Base-by-base conservation (phyloP, 2,113 vertebrate species). In the Calyptomena viridis region DNA sequence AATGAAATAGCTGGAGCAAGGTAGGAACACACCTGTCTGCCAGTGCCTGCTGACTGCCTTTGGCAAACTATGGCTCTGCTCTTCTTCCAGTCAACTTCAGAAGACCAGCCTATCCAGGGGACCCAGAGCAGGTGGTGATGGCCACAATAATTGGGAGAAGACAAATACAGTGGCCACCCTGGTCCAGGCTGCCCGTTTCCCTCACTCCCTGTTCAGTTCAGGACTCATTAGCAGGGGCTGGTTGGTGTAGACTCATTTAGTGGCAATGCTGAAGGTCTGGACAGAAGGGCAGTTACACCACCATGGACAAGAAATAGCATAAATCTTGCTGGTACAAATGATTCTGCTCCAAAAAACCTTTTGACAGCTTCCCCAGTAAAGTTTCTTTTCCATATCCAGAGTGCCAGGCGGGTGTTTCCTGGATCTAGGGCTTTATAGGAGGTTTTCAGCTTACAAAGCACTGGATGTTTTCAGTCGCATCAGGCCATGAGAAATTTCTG, bases 401-500 rank as follows among this genome's bases (percentile, higher is more conserved):
- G 19, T 59, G 55, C 46, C 37, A 59, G 75, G 44, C 1, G 5
- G 17, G 17, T 50, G 52, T 86, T 94, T 88, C 59, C 46, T 75
- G 76, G 24, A 81, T 39, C 59, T 92, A 50, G 39, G 52, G 39
- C 64, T 93, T 64, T 78, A 23, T 16, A 42, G 33, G 64, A 84
- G 9, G 11, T 78, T 84, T 94, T 90, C 79, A 84, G 56, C 66
- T 68, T 77, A 64, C 14, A n/a, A 77, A 94, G 68, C 73, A 60
- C 40, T 81, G 64, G 66, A 68, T 72, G 37, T 84, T 82, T 96
- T 96, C 73, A 75, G 58, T 75, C 3, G 1, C 15, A 3, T 92
- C 72, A 84, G 64, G 60, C 83, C 68, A 92, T 84, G 58, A 93
- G 90, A 81, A 84, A 96, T 92, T 94, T 91, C 88, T 92, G 68